Percentiles rank a stretch among this genome's conserved stretches.
Conservation (phyloP, 2,888 invertebrate species). For the Acrobasis repandana region DNA sequence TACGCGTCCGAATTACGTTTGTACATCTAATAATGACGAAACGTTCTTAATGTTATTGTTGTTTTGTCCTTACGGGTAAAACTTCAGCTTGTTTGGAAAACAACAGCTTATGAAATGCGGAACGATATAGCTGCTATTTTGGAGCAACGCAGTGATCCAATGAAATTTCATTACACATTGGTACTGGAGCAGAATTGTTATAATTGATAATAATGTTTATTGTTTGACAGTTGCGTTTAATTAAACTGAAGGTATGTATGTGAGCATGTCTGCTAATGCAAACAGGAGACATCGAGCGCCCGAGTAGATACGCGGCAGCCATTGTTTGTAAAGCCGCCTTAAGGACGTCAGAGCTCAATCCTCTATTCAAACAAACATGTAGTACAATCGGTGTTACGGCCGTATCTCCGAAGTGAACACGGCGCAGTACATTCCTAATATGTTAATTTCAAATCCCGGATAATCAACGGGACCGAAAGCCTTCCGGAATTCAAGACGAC, state of each 20-base stretch:
- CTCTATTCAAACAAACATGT: conserved; percentile 64
- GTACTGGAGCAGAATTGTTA: conserved; percentile 24
- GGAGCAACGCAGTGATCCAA: conserved; percentile 1
- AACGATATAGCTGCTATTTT: conserved; percentile 11
- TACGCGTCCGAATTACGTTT: conserved; percentile 44
- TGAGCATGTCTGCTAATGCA: conserved; percentile 37
- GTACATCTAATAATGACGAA: conserved; percentile 31
- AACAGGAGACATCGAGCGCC: conserved; percentile 33
- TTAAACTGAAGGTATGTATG: conserved; percentile 35
- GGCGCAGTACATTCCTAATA: conserved; percentile 59
- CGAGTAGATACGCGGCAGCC: conserved; percentile 45
- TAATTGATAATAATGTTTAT: conserved; percentile 38
- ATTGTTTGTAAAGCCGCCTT: conserved; percentile 57
- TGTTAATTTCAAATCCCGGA: conserved; percentile 76
- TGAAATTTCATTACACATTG: conserved; percentile 21
- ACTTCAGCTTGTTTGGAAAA: conserved; percentile 7
- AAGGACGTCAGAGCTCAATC: conserved; percentile 61
- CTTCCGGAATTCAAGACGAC: conserved; percentile 74
- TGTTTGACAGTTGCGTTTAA: conserved; percentile 35
- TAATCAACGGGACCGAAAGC: conserved; percentile 72
- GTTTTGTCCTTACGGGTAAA: conserved; percentile 9
- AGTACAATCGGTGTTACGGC: conserved; percentile 35
- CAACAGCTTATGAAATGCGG: conserved; percentile 8
- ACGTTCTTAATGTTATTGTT: conserved; percentile 18
- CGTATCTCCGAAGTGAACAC: conserved; percentile 37